phyloP scores from a whole-genome alignment of 2,113 vertebrate species.

The Eudyptes chrysolophus region DNA sequence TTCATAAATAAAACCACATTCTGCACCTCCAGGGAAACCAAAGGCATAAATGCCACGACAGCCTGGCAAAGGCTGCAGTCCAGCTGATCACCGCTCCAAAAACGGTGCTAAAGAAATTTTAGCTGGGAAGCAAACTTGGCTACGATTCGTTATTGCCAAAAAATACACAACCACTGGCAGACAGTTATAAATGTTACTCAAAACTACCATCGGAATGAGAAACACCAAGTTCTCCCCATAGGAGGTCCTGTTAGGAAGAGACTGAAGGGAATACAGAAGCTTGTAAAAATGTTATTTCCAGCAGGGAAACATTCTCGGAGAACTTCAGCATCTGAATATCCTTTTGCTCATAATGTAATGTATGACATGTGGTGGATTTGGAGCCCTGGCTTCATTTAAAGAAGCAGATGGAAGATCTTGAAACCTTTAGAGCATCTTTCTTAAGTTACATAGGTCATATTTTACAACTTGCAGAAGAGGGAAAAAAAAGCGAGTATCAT shows the following conservation, averaged over 20 bases:
- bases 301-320: conserved; percentile 7
- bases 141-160: conserved; percentile 22
- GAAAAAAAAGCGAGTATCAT: too few relatives aligned
- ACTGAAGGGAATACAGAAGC: conserved; percentile 47
- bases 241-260: conserved; percentile 54
- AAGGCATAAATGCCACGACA: not conserved
- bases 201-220: conserved; percentile 45
- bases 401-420: not conserved
- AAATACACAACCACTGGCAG: conserved; percentile 40
- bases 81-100: not conserved
- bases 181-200: conserved; percentile 21
- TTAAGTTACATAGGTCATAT: not conserved
- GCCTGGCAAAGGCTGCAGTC: not conserved
- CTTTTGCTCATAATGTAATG: not conserved
- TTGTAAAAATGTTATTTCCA: conserved; percentile 64
- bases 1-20: not conserved
- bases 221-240: conserved; percentile 19
- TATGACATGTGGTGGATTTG: not conserved
- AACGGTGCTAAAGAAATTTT: not conserved
- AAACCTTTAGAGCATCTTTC: not conserved
- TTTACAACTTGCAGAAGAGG: not conserved
- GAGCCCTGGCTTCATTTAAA: not conserved
- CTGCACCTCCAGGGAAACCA: not conserved
- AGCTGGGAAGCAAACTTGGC: not conserved
- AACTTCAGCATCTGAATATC: conserved; percentile 31